These are phyloP conservation scores for Muricea muricata DNA, from an alignment of 92 coral and sea anemone species.

Conservation along the genomic window DNA sequence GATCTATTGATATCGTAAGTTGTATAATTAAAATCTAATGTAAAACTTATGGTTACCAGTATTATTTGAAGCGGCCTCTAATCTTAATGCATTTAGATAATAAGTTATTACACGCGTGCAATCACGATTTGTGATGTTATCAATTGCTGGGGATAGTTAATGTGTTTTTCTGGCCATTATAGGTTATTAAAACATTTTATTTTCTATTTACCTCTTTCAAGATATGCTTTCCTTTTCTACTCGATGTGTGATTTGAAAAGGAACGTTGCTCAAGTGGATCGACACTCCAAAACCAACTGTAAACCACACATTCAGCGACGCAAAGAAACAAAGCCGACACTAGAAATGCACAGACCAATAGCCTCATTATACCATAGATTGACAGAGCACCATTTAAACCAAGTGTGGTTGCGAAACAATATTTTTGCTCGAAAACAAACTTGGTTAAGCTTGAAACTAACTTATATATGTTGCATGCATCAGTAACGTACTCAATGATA, in stretches of 20 bases:
- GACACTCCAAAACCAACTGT: conserved; percentile 82
- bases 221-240: not conserved
- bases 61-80: too few species aligned
- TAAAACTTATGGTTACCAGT: too few species aligned
- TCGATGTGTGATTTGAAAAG: not conserved
- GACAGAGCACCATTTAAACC: not conserved
- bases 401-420: not conserved
- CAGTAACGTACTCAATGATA: too few species aligned
- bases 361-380: not conserved
- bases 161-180: too few species aligned
- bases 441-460: not conserved
- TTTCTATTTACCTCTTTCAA: not conserved
- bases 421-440: not conserved
- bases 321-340: not conserved
- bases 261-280: conserved; percentile 52
- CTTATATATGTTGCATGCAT: not conserved
- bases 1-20: too few species aligned
- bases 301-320: conserved; percentile 79
- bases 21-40: too few species aligned
- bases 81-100: too few species aligned
- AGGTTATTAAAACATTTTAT: too few species aligned
- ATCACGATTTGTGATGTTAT: too few species aligned
- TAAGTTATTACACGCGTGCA: too few species aligned
- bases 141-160: too few species aligned
- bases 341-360: not conserved